Conservation (phyloP, 2,113 vertebrate genomes). For the Pardalotus punctatus region DNA sequence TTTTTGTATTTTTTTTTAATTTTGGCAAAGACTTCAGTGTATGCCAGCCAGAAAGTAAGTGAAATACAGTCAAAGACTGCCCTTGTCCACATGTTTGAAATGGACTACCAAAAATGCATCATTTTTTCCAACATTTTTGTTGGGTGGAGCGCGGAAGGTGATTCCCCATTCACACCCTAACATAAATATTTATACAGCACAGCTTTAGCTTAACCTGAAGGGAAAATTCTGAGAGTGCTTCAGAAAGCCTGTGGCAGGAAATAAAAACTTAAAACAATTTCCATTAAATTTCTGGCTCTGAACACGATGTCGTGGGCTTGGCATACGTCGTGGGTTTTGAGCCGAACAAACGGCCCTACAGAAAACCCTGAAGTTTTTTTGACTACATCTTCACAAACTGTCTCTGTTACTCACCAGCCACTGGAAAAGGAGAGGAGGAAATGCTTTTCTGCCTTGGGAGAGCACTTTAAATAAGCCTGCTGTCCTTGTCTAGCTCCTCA, state of each 20-base stretch:
- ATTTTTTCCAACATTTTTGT: conserved; percentile 63
- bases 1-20: conserved; percentile 14
- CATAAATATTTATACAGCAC: conserved; percentile 51
- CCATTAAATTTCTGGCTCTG: conserved; percentile 53
- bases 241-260: conserved; percentile 50
- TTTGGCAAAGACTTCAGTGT: neutral
- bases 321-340: neutral
- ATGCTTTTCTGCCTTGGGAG: neutral
- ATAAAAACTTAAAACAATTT: conserved; percentile 60
- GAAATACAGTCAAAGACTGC: conserved; percentile 43
- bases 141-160: conserved; percentile 20
- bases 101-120: conserved; percentile 35
- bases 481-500: conserved; percentile 10
- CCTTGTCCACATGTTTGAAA: conserved; percentile 55
- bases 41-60: conserved; percentile 16
- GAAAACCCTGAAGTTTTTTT: conserved; percentile 16
- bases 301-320: neutral
- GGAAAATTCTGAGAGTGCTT: conserved; percentile 53
- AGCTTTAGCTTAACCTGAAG: conserved; percentile 32
- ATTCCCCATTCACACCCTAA: conserved; percentile 56
- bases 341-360: conserved; percentile 34
- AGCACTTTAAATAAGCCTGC: conserved; percentile 11
- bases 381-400: conserved; percentile 50
- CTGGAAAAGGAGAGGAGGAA: conserved; percentile 54
- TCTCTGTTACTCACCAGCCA: conserved; percentile 15